A percentile compares a stretch with the other conserved stretches of the same genome.
These are phyloP conservation scores for Heliopora coerulea DNA, from an alignment of 92 coral and sea anemone species.

Conservation along the genomic window DNA sequence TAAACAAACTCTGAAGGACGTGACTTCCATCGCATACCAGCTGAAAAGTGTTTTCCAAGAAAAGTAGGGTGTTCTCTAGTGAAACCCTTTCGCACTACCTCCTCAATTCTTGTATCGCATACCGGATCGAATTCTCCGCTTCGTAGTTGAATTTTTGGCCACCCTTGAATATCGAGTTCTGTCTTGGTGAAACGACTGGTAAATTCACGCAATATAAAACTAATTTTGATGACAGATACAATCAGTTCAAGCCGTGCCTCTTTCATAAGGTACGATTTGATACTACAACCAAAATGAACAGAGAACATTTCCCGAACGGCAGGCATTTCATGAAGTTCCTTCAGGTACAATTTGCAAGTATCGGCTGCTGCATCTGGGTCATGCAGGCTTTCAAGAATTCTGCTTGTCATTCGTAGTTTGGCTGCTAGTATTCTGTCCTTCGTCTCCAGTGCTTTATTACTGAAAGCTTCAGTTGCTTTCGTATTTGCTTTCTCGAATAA, in stretches of 20 bases:
- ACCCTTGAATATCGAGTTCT: not conserved
- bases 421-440: constrained; percentile 18
- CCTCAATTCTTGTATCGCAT: not conserved
- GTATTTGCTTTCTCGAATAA: not conserved
- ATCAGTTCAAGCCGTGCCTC: constrained; percentile 43
- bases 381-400: constrained; percentile 16
- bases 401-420: constrained; percentile 9
- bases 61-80: no score
- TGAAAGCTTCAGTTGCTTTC: constrained; percentile 21
- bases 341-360: constrained; percentile 50
- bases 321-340: constrained; percentile 49
- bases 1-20: no score
- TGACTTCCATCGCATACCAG: no score
- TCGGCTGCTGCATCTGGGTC: constrained; percentile 36
- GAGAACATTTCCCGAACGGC: constrained; percentile 39
- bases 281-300: constrained; percentile 47
- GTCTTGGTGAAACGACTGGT: not conserved
- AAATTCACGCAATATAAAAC: constrained; percentile 37
- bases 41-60: no score
- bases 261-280: constrained; percentile 44
- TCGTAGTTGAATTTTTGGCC: constrained; percentile 8
- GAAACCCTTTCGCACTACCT: not conserved
- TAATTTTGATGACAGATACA: constrained; percentile 41
- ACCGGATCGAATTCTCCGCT: constrained; percentile 4
- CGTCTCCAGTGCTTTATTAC: constrained; percentile 17